phyloP scores from a whole-genome alignment of 2,113 vertebrate species.

The Zootoca vivipara region DNA sequence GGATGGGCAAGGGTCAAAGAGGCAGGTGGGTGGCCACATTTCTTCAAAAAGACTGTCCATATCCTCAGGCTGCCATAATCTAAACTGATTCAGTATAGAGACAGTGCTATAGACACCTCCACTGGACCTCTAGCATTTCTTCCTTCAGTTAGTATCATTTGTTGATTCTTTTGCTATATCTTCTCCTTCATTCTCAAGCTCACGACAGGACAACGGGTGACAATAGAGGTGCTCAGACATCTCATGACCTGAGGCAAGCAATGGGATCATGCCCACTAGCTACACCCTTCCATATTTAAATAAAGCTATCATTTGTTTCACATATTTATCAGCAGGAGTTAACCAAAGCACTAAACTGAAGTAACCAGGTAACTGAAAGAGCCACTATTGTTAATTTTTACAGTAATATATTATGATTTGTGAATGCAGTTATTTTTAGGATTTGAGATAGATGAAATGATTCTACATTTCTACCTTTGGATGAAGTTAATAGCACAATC shows the following conservation, averaged over 20 bases:
- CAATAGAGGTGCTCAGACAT: background rate
- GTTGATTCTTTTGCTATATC: background rate
- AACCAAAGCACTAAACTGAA: background rate
- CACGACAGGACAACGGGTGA: background rate
- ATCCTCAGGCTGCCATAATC: too few relatives aligned
- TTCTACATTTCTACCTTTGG: background rate
- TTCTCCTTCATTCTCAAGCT: background rate
- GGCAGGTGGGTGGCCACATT: too few relatives aligned
- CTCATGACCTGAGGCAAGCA: background rate
- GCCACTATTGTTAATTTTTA: background rate
- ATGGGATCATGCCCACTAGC: background rate
- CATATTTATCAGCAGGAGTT: background rate
- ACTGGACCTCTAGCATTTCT: background rate
- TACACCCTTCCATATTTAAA: background rate
- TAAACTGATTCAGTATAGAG: too few relatives aligned
- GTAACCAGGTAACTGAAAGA: background rate
- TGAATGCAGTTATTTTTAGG: background rate
- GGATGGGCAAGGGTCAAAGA: too few relatives aligned
- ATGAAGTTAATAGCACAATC: background rate
- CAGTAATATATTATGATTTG: background rate
- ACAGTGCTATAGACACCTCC: too few relatives aligned
- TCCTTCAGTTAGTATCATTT: background rate
- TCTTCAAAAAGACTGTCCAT: too few relatives aligned
- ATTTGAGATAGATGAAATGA: background rate
- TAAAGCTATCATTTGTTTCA: background rate